Percentiles rank a stretch among this genome's conserved stretches.
Evolutionary conservation across 2,113 vertebrate species (phyloP).

Genomic region (Zosterops borbonicus): DNA sequence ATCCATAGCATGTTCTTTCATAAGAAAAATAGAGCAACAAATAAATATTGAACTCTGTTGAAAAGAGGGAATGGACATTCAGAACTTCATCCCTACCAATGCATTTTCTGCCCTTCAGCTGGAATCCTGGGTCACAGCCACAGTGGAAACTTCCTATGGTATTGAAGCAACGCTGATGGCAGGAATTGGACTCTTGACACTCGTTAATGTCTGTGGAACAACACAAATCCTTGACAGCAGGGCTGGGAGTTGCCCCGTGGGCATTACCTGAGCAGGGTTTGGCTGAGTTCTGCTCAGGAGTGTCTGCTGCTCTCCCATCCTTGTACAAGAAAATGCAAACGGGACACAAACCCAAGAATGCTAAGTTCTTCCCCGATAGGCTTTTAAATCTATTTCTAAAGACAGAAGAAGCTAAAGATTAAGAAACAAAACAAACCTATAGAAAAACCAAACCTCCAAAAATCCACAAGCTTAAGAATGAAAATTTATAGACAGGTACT

Average conservation of each 20-base stretch:
- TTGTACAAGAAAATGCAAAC: not conserved
- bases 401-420: not conserved
- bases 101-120: conserved; percentile 90
- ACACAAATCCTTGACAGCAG: not conserved
- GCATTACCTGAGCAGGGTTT: not conserved
- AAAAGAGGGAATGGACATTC: not conserved
- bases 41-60: not conserved
- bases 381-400: not conserved
- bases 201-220: conserved; percentile 88
- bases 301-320: not conserved
- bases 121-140: conserved; percentile 91
- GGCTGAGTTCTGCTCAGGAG: not conserved
- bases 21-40: not conserved
- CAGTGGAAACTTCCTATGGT: conserved; percentile 93
- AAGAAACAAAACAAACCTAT: not conserved
- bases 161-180: conserved; percentile 93
- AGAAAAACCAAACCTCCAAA: fast-evolving
- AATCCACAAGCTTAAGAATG: not conserved
- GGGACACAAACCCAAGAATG: not conserved
- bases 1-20: not conserved
- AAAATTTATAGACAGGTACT: not conserved
- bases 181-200: conserved; percentile 89
- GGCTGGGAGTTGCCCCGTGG: not conserved
- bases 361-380: not conserved
- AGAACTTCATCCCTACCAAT: conserved; percentile 76